Evolutionary conservation across 2,888 invertebrate species (phyloP), one percentile per base, ranked within the genome.

Genomic region (Euplagia quadripunctaria): DNA sequence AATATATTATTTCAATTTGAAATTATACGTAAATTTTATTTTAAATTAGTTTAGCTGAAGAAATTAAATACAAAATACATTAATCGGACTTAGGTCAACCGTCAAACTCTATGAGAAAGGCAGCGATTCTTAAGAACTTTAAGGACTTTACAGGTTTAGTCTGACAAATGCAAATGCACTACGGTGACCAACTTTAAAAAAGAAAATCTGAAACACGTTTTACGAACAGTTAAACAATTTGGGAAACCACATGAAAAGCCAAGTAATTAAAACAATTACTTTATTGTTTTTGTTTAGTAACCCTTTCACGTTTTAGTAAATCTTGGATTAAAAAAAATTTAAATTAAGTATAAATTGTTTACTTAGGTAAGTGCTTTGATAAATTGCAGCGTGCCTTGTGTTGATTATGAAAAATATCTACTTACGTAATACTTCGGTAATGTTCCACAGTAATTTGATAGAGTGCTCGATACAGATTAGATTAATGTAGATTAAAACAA

Each of bases 361-460:
- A 78, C 75, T 80, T 77, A 81, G 76, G 66, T 68, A 81, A 79
- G 68, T 69, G 75, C 49, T 74, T 71, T 75, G 75, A 80, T 74
- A 79, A 74, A 79, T 82, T 70, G 73, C 74, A 69, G 8, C 41
- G 46, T 20, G 68, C 20, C 74, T 73, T 63, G 76, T 9, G 65
- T 80, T 80, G 77, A 81, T 78, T 76, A 80, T 74, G 81, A 82
- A 75, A 82, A 77, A 79, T 82, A 68, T 69, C 70, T 73, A 76
- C 75, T 71, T 46, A 74, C 64, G 74, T 71, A 72, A 75, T 68
- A 75, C 72, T 77, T 63, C 46, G 64, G 69, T 76, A 72, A 77
- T 70, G 66, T 70, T 65, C 58, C 61, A 51, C 41, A 75, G 74
- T 72, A 74, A 74, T 83, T 80, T 80, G 71, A 80, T 79, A 73